phyloP scores from a whole-genome alignment of 1,140 invertebrate genomes.

The Hypsibius dujardini region DNA sequence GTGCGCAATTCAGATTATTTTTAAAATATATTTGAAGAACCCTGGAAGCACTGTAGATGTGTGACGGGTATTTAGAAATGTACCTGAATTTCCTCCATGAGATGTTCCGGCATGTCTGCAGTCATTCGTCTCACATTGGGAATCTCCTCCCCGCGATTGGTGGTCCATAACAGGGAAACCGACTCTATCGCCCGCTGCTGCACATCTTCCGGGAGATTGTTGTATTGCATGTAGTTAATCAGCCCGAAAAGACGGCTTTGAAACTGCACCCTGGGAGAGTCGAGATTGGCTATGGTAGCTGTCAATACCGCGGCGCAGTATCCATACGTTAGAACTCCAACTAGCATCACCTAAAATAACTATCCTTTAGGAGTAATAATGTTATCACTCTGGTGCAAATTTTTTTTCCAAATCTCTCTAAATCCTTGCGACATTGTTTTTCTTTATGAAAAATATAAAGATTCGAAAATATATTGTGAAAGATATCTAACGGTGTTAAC shows the following conservation, averaged over 20 bases:
- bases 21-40: too few relatives aligned
- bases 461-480: too few relatives aligned
- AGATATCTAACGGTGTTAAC: too few relatives aligned
- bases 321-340: constrained; percentile 21
- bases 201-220: background rate
- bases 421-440: too few relatives aligned
- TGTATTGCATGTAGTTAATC: background rate
- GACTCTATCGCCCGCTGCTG: constrained; percentile 10
- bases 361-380: too few relatives aligned
- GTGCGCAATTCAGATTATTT: background rate
- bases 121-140: background rate
- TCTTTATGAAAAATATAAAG: too few relatives aligned
- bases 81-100: constrained; percentile 13
- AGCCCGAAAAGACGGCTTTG: background rate
- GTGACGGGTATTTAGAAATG: too few relatives aligned
- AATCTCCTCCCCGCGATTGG: background rate
- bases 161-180: constrained; percentile 3
- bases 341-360: constrained; percentile 18
- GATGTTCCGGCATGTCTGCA: constrained; percentile 9
- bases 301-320: constrained; percentile 21
- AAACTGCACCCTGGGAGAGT: constrained; percentile 14
- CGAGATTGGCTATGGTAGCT: constrained; percentile 21
- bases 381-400: too few relatives aligned
- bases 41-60: too few relatives aligned
- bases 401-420: too few relatives aligned